These are phyloP conservation scores for Emberiza fucata DNA, from an alignment of 2,113 vertebrate species.

Conservation along the genomic window DNA sequence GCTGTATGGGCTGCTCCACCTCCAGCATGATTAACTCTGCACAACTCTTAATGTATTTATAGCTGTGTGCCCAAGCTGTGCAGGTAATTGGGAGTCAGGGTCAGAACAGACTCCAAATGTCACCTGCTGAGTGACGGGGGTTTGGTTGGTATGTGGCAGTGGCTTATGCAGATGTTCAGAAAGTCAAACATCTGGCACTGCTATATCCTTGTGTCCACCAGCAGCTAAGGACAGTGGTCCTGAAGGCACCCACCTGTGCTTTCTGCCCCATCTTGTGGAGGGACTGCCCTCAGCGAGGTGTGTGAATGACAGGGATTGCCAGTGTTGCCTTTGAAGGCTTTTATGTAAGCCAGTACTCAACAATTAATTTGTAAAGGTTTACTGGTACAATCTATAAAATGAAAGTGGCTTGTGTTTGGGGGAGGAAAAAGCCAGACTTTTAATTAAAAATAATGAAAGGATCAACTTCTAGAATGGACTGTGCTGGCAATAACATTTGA, in stretches of 20 bases:
- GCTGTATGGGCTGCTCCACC: background rate
- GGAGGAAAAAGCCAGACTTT: background rate
- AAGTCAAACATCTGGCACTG: background rate
- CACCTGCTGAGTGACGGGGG: background rate
- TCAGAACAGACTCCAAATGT: background rate
- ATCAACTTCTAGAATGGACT: background rate
- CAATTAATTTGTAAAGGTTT: background rate
- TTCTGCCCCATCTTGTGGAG: background rate
- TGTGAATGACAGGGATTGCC: background rate
- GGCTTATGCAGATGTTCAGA: background rate
- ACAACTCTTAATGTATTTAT: background rate
- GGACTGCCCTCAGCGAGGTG: background rate
- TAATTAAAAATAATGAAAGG: background rate
- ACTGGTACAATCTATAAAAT: background rate
- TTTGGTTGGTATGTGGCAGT: constrained; percentile 9
- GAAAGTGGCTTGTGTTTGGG: background rate
- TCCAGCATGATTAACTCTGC: background rate
- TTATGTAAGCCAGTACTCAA: background rate
- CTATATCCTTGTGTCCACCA: background rate
- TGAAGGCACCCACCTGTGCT: background rate
- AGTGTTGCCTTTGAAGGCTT: background rate
- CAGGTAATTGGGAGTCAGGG: constrained; percentile 28
- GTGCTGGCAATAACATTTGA: background rate
- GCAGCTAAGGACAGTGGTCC: background rate
- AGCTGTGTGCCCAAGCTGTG: constrained; percentile 12